These are phyloP conservation scores for Pteropus alecto DNA, from an alignment of 2,113 vertebrate species.

Conservation along the genomic window DNA sequence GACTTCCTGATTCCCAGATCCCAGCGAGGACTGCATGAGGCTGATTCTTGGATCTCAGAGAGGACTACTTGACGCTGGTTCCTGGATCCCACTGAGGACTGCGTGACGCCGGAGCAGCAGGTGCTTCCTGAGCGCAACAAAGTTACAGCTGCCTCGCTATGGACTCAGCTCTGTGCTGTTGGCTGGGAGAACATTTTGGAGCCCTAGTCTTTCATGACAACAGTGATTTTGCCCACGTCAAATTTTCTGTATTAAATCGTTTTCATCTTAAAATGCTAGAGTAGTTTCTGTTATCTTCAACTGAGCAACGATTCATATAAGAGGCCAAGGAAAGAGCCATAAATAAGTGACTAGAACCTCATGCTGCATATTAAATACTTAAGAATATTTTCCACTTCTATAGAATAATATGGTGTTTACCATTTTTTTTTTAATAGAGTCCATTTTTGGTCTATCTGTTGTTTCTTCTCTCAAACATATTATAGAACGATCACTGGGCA, in stretches of 20 bases:
- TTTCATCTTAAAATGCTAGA: neutral
- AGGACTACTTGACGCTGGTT: neutral
- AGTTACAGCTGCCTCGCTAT: too few species aligned
- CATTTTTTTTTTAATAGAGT: neutral
- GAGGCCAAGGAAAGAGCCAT: neutral
- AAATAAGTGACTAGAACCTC: neutral
- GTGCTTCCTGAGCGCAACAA: neutral
- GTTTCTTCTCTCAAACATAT: neutral
- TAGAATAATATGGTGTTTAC: neutral
- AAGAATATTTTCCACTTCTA: neutral
- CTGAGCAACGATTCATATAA: neutral
- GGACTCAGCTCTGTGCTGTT: neutral
- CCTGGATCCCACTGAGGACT: neutral
- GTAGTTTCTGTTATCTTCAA: neutral
- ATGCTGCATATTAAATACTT: neutral
- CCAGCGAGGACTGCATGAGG: neutral
- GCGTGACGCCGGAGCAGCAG: accelerated
- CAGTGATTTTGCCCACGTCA: neutral
- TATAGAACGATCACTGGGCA: neutral
- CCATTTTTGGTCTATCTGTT: neutral
- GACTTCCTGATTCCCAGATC: neutral
- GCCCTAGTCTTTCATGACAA: neutral
- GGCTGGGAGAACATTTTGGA: neutral
- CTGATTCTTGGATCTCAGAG: too few species aligned
- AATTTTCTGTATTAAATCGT: neutral